Conservation (phyloP, 2,888 invertebrate genomes). For the Bimastos eiseni region DNA sequence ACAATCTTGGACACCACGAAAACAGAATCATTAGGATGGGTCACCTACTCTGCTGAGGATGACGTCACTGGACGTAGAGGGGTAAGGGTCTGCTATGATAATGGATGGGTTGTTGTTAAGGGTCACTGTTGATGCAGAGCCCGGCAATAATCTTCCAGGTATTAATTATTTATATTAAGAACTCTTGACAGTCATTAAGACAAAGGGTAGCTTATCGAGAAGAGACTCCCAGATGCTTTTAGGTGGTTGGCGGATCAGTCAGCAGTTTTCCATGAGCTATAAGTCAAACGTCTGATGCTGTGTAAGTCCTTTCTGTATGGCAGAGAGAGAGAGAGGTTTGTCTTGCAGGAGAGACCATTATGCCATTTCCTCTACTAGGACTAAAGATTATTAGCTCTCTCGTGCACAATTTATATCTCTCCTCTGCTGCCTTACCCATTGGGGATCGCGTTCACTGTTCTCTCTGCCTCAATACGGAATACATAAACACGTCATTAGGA, state of each 20-base stretch:
- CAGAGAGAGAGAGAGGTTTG: not conserved
- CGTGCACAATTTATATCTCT: not conserved
- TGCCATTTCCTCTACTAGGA: not conserved
- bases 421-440: not conserved
- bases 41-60: constrained; percentile 24
- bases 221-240: constrained; percentile 64
- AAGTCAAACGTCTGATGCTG: not conserved
- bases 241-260: not conserved
- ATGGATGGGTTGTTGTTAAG: not conserved
- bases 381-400: not conserved
- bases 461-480: not conserved
- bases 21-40: constrained; percentile 24
- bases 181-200: not conserved
- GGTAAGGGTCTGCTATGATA: constrained; percentile 18
- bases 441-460: too few species aligned
- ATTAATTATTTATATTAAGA: not conserved
- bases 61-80: constrained; percentile 22
- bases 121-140: not conserved
- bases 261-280: not conserved
- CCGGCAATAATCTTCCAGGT: not conserved
- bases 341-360: not conserved
- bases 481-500: not conserved
- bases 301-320: not conserved
- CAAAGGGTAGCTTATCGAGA: not conserved
- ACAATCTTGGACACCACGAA: constrained; percentile 27